Conservation (phyloP, 2,113 vertebrate species). For the Chascanopsetta lugubris region DNA sequence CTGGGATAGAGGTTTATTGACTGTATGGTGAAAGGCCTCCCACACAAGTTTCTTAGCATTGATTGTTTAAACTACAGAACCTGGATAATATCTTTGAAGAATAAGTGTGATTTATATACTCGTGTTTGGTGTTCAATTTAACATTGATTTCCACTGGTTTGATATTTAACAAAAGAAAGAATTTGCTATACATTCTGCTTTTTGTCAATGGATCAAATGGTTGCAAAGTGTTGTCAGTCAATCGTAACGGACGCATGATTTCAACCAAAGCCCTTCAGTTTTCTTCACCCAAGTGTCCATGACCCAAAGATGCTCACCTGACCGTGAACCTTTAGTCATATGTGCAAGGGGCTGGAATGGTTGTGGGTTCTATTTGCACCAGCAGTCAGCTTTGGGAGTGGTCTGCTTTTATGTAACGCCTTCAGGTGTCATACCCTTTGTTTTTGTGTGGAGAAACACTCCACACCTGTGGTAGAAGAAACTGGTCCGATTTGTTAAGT, state of each 20-base stretch:
- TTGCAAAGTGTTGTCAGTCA: background rate
- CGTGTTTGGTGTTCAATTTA: slow-evolving; percentile 2
- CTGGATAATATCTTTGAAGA: slow-evolving; percentile 40
- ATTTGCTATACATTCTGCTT: background rate
- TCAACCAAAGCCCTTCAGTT: too few species aligned
- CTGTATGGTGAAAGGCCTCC: slow-evolving; percentile 34
- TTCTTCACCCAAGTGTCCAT: too few species aligned
- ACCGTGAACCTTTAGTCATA: too few species aligned
- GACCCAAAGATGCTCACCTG: background rate
- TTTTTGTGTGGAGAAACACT: too few species aligned
- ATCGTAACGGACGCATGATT: too few species aligned
- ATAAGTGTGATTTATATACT: slow-evolving; percentile 8
- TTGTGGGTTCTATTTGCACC: too few species aligned
- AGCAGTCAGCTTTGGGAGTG: too few species aligned
- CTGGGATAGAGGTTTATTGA: slow-evolving; percentile 47
- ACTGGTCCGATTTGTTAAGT: too few species aligned
- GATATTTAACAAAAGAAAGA: background rate
- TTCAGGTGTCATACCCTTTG: too few species aligned
- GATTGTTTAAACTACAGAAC: slow-evolving; percentile 44
- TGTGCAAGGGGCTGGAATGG: too few species aligned
- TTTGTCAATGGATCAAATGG: background rate
- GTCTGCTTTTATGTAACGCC: too few species aligned
- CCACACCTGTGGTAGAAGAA: too few species aligned
- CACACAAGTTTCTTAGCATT: slow-evolving; percentile 38
- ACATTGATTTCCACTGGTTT: background rate